phyloP scores from a whole-genome alignment of 2,113 vertebrate genomes.

The Micronisus gabar region DNA sequence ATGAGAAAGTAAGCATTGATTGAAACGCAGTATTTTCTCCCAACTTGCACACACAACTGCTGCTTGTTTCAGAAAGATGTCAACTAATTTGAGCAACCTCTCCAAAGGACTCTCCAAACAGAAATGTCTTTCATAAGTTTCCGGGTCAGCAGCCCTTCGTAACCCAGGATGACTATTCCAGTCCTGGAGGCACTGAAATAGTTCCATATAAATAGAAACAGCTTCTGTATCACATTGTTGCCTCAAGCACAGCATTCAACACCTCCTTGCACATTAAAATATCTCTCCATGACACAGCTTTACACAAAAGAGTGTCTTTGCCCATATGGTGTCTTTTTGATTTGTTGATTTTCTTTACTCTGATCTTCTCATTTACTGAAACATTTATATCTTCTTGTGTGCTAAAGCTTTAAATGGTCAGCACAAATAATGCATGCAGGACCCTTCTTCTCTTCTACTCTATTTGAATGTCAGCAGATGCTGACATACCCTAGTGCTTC shows the following conservation, averaged over 20 bases:
- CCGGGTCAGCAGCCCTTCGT: constrained; percentile 82
- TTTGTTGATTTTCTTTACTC: constrained; percentile 61
- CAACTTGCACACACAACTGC: constrained; percentile 79
- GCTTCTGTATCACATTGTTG: constrained; percentile 68
- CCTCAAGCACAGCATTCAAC: constrained; percentile 67
- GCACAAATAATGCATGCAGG: constrained; percentile 52
- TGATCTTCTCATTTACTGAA: constrained; percentile 32
- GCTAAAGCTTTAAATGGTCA: constrained; percentile 59
- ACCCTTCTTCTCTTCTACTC: neutral
- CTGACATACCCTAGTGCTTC: neutral
- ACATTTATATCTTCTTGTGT: constrained; percentile 24
- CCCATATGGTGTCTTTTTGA: constrained; percentile 40
- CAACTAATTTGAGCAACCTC: constrained; percentile 72
- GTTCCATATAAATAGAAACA: constrained; percentile 77
- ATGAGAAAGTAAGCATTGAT: constrained; percentile 78
- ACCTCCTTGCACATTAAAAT: constrained; percentile 62
- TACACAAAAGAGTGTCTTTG: constrained; percentile 47
- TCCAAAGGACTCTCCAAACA: constrained; percentile 78
- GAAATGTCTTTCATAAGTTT: constrained; percentile 87
- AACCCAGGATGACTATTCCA: constrained; percentile 75
- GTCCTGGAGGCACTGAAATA: constrained; percentile 79
- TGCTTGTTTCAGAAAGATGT: constrained; percentile 77
- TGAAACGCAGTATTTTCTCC: constrained; percentile 62
- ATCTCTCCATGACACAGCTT: constrained; percentile 43
- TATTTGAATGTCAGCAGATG: constrained; percentile 28